Evolutionary conservation across 2,797 vertebrate species (phyloP).

Genomic region (Vipera ursinii): DNA sequence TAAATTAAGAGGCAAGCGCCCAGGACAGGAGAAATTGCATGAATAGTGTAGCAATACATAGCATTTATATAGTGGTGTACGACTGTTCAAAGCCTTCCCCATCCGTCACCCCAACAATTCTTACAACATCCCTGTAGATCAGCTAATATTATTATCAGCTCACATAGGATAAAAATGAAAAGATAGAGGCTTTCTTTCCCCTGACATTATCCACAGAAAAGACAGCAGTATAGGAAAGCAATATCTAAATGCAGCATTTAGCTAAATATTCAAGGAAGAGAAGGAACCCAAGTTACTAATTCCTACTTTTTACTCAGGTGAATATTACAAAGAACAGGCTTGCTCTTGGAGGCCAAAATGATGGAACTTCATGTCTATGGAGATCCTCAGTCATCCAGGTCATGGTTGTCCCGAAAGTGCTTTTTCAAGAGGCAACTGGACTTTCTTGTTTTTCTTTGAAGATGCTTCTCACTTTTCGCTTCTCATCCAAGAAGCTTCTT

Average conservation of each 20-base stretch:
- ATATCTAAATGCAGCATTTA: background rate
- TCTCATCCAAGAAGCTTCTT: too few relatives aligned
- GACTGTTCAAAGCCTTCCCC: background rate
- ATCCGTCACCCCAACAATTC: background rate
- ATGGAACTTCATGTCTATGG: background rate
- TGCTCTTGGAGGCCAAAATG: background rate
- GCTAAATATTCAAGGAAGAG: background rate
- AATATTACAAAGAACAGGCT: background rate
- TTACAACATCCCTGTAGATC: background rate
- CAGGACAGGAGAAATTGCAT: background rate
- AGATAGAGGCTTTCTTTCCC: background rate
- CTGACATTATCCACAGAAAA: background rate
- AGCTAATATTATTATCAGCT: background rate
- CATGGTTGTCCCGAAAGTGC: too few relatives aligned
- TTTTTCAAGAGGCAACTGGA: too few relatives aligned
- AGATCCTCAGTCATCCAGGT: too few relatives aligned
- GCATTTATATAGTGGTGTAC: background rate
- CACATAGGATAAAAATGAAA: background rate
- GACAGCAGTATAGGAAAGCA: background rate
- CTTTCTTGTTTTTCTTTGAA: too few relatives aligned
- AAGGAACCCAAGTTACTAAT: background rate
- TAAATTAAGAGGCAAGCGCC: background rate
- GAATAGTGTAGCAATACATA: background rate
- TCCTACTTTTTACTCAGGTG: background rate
- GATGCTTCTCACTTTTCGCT: too few relatives aligned